phyloP scores from a whole-genome alignment of 2,113 vertebrate species.

The Scatophagus argus region DNA sequence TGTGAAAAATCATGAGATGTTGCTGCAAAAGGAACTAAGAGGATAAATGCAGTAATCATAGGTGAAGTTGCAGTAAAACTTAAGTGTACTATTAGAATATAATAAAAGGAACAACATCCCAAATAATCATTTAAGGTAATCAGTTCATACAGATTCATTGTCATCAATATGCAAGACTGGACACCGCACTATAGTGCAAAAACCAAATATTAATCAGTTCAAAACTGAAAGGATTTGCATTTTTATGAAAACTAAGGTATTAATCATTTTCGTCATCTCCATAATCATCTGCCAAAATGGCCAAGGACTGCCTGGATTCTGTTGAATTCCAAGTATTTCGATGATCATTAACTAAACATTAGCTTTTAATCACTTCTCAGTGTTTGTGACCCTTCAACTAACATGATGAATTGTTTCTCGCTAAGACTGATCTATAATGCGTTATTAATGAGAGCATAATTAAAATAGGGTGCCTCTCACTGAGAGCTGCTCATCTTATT shows the following conservation, averaged over 20 bases:
- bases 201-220: background rate
- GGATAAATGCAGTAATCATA: background rate
- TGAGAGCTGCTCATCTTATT: slow-evolving; percentile 27
- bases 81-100: background rate
- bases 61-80: background rate
- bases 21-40: background rate
- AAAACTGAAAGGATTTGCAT: background rate
- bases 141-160: background rate
- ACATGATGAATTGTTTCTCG: slow-evolving; percentile 60
- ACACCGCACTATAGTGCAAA: background rate
- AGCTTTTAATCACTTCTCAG: slow-evolving; percentile 63
- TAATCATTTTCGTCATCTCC: slow-evolving; percentile 12
- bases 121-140: background rate
- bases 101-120: background rate
- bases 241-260: background rate
- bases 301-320: background rate
- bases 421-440: slow-evolving; percentile 61
- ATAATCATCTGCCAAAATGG: background rate
- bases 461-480: slow-evolving; percentile 29
- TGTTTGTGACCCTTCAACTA: slow-evolving; percentile 59
- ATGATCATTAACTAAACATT: slow-evolving; percentile 64
- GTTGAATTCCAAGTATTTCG: slow-evolving; percentile 33
- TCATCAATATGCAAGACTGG: background rate
- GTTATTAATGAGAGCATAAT: slow-evolving; percentile 70
- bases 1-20: background rate